Conservation (phyloP, 2,113 vertebrate genomes). For the Eleginops maclovinus region DNA sequence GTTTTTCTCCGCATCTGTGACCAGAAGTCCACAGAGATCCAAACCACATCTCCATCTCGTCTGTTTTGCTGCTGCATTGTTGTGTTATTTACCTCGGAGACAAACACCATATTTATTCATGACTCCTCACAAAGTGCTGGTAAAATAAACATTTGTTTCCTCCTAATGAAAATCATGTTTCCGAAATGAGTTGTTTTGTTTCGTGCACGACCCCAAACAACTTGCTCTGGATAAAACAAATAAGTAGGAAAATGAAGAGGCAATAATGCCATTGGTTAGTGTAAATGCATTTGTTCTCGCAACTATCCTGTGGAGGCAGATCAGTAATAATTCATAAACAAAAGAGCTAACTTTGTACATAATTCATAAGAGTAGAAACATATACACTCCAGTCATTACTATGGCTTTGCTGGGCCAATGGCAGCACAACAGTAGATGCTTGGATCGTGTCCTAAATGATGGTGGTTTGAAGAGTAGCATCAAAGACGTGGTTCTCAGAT, state of each 20-base stretch:
- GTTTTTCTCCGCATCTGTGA: slow-evolving; percentile 47
- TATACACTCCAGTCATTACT: slow-evolving; percentile 69
- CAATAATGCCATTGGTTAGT: slow-evolving; percentile 71
- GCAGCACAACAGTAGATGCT: slow-evolving; percentile 29
- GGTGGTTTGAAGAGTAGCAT: not conserved
- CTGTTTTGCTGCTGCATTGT: slow-evolving; percentile 70
- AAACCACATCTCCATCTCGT: slow-evolving; percentile 56
- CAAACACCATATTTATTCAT: slow-evolving; percentile 81
- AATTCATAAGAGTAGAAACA: slow-evolving; percentile 80
- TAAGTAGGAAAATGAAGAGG: slow-evolving; percentile 69
- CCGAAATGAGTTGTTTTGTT: slow-evolving; percentile 78
- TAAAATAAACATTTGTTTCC: slow-evolving; percentile 80
- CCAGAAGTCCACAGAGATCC: slow-evolving; percentile 73
- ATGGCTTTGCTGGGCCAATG: slow-evolving; percentile 40
- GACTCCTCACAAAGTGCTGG: slow-evolving; percentile 74
- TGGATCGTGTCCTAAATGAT: slow-evolving; percentile 7
- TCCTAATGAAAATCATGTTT: slow-evolving; percentile 80
- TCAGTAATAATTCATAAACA: slow-evolving; percentile 83
- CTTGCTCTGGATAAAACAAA: slow-evolving; percentile 68
- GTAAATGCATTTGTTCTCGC: slow-evolving; percentile 77
- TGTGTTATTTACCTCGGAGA: slow-evolving; percentile 82
- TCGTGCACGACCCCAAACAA: slow-evolving; percentile 69
- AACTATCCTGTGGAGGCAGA: slow-evolving; percentile 73
- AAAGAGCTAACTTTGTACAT: slow-evolving; percentile 80
- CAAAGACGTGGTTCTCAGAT: not conserved